Conservation (phyloP, 2,113 vertebrate species). For the Syngnathus typhle region DNA sequence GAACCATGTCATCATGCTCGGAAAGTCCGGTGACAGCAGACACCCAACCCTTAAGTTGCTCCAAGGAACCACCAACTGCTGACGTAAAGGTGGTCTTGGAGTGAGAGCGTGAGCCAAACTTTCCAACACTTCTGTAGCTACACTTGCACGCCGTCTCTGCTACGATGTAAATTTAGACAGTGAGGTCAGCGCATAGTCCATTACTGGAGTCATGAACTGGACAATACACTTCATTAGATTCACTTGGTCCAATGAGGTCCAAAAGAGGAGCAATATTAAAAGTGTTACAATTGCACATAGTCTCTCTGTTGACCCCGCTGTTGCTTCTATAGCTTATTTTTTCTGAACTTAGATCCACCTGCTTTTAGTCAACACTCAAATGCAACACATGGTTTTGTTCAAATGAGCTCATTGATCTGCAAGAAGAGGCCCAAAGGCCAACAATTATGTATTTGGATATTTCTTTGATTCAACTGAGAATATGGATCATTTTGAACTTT, state of each 20-base stretch:
- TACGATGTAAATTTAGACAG: constrained; percentile 32
- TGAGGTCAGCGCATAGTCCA: neutral
- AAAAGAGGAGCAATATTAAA: neutral
- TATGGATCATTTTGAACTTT: neutral
- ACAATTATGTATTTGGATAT: constrained; percentile 4
- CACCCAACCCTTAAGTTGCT: constrained; percentile 39
- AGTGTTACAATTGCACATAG: too few relatives aligned
- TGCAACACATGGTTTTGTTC: constrained; percentile 7
- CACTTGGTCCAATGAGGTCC: neutral
- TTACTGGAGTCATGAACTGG: neutral
- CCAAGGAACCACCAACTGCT: constrained; percentile 53
- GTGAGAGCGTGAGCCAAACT: constrained; percentile 40
- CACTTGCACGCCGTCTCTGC: constrained; percentile 19
- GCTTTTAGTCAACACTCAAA: constrained; percentile 4
- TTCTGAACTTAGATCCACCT: neutral
- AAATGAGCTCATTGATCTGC: constrained; percentile 6
- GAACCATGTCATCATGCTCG: constrained; percentile 49
- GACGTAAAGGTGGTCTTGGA: constrained; percentile 23
- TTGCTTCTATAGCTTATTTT: neutral
- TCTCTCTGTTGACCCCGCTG: neutral
- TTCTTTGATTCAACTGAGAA: constrained; percentile 7
- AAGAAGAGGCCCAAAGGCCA: neutral
- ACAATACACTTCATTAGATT: neutral
- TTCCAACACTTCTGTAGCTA: constrained; percentile 47
- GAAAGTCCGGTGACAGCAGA: constrained; percentile 57